Percentiles rank a stretch among this genome's conserved stretches.
Conservation (phyloP, 2,888 invertebrate genomes). For the Lasioglossum villosulum region DNA sequence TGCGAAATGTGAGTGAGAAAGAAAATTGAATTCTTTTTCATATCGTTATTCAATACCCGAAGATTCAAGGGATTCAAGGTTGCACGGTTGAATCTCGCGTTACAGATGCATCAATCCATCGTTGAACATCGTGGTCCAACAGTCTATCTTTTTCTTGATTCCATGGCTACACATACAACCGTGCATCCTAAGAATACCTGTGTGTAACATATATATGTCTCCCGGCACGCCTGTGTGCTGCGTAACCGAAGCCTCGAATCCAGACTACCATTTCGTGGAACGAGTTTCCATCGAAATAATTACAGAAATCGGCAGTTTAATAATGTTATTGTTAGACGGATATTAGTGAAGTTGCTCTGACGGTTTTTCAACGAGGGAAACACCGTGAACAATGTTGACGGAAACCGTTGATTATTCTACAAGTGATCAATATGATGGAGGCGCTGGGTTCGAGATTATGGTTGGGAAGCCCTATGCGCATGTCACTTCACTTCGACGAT, state of each 20-base stretch:
- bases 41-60: conserved; percentile 17
- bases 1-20: background rate
- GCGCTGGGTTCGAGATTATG: conserved; percentile 74
- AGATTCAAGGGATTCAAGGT: conserved; percentile 61
- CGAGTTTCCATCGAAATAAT: background rate
- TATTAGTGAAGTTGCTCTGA: background rate
- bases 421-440: conserved; percentile 72
- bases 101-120: conserved; percentile 48
- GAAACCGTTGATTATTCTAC: background rate
- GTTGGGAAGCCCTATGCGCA: conserved; percentile 80
- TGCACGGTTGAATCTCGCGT: conserved; percentile 66
- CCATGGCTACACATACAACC: conserved; percentile 15
- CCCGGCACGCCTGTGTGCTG: conserved; percentile 64
- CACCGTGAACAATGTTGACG: background rate
- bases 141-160: conserved; percentile 41
- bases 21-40: conserved; percentile 12
- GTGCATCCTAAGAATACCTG: conserved; percentile 42
- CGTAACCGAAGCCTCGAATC: conserved; percentile 73
- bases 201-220: conserved; percentile 32
- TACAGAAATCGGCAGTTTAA: background rate
- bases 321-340: background rate
- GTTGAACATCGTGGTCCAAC: conserved; percentile 31
- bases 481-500: conserved; percentile 81
- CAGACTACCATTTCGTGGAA: conserved; percentile 62
- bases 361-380: background rate